Conservation (phyloP, 2,888 invertebrate genomes). For the Macropis europaea region DNA sequence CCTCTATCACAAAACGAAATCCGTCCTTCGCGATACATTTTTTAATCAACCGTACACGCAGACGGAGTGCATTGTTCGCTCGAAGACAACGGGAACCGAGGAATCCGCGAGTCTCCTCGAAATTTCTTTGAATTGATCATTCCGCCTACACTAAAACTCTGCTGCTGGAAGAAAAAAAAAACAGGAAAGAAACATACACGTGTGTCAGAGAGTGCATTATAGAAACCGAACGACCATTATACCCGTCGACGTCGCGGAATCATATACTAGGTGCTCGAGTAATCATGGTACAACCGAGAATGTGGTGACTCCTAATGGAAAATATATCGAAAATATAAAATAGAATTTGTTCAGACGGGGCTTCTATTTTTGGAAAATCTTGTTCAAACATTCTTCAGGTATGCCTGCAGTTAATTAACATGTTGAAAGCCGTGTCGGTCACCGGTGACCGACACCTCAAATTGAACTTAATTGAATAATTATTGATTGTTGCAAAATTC, state of each 20-base stretch:
- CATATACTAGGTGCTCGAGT: no score
- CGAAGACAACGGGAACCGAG: constrained; percentile 9
- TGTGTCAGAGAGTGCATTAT: constrained; percentile 62
- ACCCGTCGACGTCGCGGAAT: constrained; percentile 63
- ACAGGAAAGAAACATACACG: background rate
- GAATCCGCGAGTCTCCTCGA: constrained; percentile 9
- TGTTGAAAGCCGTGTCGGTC: no score
- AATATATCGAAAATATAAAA: no score
- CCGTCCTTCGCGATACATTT: constrained; percentile 6
- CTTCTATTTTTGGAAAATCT: no score
- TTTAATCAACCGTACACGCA: background rate
- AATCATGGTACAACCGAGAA: no score
- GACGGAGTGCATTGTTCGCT: constrained; percentile 8
- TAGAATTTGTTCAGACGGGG: no score
- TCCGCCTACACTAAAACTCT: background rate
- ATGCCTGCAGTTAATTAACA: no score
- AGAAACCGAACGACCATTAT: constrained; percentile 61
- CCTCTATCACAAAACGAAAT: background rate
- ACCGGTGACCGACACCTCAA: no score
- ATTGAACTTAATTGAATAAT: no score
- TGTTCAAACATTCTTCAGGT: no score
- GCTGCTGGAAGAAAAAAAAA: background rate
- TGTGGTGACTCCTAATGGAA: no score
- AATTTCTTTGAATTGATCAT: constrained; percentile 36
- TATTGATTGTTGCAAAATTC: no score